phyloP scores from a whole-genome alignment of 2,797 vertebrate species.

The Tragopan temminckii region DNA sequence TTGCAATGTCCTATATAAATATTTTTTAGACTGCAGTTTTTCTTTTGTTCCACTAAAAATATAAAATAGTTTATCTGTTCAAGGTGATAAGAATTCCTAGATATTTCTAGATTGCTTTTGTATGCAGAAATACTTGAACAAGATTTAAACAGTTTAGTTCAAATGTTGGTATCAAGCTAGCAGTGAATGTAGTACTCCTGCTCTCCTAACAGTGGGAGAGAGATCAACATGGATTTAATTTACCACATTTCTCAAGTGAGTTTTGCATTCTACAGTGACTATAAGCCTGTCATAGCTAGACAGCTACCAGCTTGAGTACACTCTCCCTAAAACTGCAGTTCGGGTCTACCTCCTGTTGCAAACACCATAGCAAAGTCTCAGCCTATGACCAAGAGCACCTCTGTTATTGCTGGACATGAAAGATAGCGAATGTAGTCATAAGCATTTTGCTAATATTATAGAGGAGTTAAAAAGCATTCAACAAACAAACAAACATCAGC shows the following conservation, averaged over 20 bases:
- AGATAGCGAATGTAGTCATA: background rate
- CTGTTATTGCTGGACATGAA: background rate
- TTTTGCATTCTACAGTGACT: background rate
- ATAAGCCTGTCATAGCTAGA: background rate
- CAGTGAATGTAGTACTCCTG: background rate
- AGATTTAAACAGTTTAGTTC: constrained; percentile 44
- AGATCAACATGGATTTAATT: background rate
- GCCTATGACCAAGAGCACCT: background rate
- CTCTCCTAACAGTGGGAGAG: background rate
- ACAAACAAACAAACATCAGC: too few relatives aligned
- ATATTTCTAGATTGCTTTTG: background rate
- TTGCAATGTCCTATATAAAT: constrained; percentile 75
- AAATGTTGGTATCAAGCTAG: constrained; percentile 12
- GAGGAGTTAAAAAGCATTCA: background rate
- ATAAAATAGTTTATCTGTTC: constrained; percentile 45
- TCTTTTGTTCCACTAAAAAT: constrained; percentile 47
- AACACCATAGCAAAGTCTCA: background rate
- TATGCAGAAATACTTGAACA: constrained; percentile 22
- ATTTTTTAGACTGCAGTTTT: constrained; percentile 49
- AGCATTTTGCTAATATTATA: background rate
- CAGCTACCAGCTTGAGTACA: background rate
- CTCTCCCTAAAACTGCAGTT: background rate
- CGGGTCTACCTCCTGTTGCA: background rate
- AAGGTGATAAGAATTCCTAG: constrained; percentile 40
- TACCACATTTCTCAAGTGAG: background rate